Evolutionary conservation across 2,797 vertebrate genomes (phyloP), one percentile per base, ranked within the genome.

Genomic region (Perodicticus potto): DNA sequence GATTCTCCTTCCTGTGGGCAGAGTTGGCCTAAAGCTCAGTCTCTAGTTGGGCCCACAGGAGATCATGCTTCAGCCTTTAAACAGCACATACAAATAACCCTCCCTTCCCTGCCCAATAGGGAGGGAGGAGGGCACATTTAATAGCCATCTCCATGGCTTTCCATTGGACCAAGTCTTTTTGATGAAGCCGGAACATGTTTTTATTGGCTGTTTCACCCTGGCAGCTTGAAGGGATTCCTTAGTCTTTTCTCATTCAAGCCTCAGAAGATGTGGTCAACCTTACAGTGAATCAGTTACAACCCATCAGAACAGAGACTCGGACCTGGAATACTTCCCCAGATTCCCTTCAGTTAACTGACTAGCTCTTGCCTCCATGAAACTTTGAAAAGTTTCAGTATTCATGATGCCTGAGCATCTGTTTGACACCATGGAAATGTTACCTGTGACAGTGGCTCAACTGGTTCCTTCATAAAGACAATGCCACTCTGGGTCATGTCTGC

Each of bases 101-200:
- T 32, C 22, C 32, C 43, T 61, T 82, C 40, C 40, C 29, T 65
- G 32, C 29, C 23, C 27, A 3, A 8, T 16, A 14, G 40, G 19
- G 65, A 86, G 49, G 5, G 17, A 25, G 29, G 40, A 16, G 40
- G 29, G 29, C 55, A 3, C 7, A 0, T 13, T 0, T 1, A 32
- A 37, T 40, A 53, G 40, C 65, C 29, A 22, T 61, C 25, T 49
- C 86, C 19, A 16, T 49, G 34, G 40, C 63, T 85, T 63, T 40
- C 20, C 45, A 12, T 25, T 37, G n/a, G 61, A 10, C 7, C 29
- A 13, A 3, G 23, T 61, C 37, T 77, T 78, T 57, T 43, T 55
- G 43, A 57, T 70, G 78, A 93, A 76, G 49, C 80, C 19, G 55
- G 53, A 23, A 17, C 34, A 34, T 65, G 9, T 83, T 93, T 91